Base-by-base conservation (phyloP, 35 echinoderm and acorn worm genomes). In the Hemicentrotus pulcherrimus region DNA sequence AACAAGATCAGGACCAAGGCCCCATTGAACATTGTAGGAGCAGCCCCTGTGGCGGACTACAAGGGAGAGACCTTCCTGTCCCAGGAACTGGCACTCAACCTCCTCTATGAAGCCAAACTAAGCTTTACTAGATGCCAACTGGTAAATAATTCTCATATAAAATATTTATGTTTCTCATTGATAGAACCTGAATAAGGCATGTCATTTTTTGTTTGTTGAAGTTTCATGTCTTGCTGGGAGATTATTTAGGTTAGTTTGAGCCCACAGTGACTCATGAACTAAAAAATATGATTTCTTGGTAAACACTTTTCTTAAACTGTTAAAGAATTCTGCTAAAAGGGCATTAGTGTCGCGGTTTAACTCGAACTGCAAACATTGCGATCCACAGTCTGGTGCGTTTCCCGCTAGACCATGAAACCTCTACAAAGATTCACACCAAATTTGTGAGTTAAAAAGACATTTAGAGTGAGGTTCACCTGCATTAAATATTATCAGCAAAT, bases 81-180 rank as follows among this genome's bases (percentile, higher is more conserved):
- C 1, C 97, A 98, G 85, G 97, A 97, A 88, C 85, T 99, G 5
- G 97, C 97, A 18, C 61, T 99, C 5, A 99, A 97, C 46, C 86
- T 99, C 70, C 95, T 98, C 31, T 95, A 99, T 94, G 98, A 99
- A 95, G 97, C 98, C 32, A 99, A 99, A 48, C 97, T 97, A 46
- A 96, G 97, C 31, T 99, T 99, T 46, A 97, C 59, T 9, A 97
- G 98, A 95, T 99, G 98, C 50, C 95, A 99, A 32, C 94, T 99
- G 95, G 98, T 99, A 96, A 95, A 97, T 78, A 24, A 78, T 28
- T 28, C 22, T 78, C 65, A 22, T 78, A 28, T 78, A 8, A n/a
- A 78, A 78, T 78, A 14, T 59, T 5, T 59, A 78, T 78, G 65
- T 4, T 4, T 5, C 28, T n/a, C 0, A 78, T 78, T 28, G 50